Evolutionary conservation across 2,113 vertebrate species (phyloP), one percentile per base, ranked within the genome.

Genomic region (Tychaedon coryphoeus): DNA sequence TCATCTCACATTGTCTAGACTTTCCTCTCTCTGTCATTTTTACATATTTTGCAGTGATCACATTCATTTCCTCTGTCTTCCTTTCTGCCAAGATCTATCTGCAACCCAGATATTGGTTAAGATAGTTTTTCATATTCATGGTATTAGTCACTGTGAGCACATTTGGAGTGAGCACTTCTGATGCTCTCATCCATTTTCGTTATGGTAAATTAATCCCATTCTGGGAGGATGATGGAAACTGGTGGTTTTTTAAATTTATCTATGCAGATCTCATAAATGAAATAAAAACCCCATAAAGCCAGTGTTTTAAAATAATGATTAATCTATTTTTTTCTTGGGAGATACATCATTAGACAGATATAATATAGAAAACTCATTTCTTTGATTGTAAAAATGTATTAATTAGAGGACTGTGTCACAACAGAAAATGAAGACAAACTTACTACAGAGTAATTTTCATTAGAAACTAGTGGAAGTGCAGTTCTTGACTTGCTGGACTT

Each of bases 1-100:
- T 96, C 94, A 94, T 88, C 79, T 96, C 86, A 25, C 83, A 96
- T 94, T 96, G 96, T 96, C 94, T 96, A 95, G 92, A 94, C 92
- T 94, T 90, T 45, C 51, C 67, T 51, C 64, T 78, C 79, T 48
- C 51, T 62, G 75, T 86, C 90, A 67, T 94, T 95, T 95, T 90
- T 90, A 78, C 75, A 54, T 88, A 95, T 95, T 96, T 94, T 92
- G 56, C 53, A 65, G 79, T 17, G 10, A 88, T 96, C 94, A 50
- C n/a, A 23, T 84, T 96, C n/a, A 92, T 96, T 96, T 95, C 75
- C 90, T 96, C 80, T 88, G 73, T 69, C 92, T 90, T 93, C 40
- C 65, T 93, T 90, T 93, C 88, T 90, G 92, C 88, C 90, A 92
- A 92, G 94, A 86, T 96, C 82, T 91, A 90, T 95, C 90, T 96